Base-by-base conservation (phyloP, 2,888 invertebrate species). In the Drosophila parthenogenetica region DNA sequence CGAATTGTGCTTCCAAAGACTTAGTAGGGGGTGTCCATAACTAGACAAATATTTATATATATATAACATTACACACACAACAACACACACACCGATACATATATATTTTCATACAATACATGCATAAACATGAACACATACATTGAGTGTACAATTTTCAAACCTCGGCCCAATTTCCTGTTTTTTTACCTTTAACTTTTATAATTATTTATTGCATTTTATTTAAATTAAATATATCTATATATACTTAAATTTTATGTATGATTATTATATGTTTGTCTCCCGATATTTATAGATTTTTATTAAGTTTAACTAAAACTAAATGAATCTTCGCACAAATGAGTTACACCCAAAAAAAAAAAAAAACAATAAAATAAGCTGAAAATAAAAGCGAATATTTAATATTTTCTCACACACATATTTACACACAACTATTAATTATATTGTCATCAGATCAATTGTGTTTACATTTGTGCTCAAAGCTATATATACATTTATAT, bases 81-180 rank as follows among this genome's bases (percentile, higher is more conserved):
- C 19, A 19, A 77, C 65, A 75, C 40, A 59, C 17, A 61, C 46
- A 61, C 48, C 35, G 16, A 59, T 19, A 77, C 37, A 65, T 57
- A 68, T 35, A 63, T 2, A 72, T 37, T 63, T 14, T 48, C 22
- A 70, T 14, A 57, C 35, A 19, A 16, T 5, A 39, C 29, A 39
- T 37, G 32, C 39, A 57, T n/a, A 48, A 46, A 75, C 54, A 69
- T 43, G 42, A 54, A 54, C 58, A 14, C 35, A 35, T 35, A 32
- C 37, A 35, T 39, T 71, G 58, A 68, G 67, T 72, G 80, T 73
- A 64, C 79, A 87, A 86, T 79, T 89, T 90, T 89, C 88, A 87
- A 89, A 79, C 88, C 83, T 89, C 89, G 92, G 92, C 91, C 92
- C 90, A 90, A 91, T 89, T 90, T 91, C 90, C 90, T 90, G 90